Evolutionary conservation across 2,888 invertebrate species (phyloP), one percentile per base, ranked within the genome.

Genomic region (Achlya flavicornis): DNA sequence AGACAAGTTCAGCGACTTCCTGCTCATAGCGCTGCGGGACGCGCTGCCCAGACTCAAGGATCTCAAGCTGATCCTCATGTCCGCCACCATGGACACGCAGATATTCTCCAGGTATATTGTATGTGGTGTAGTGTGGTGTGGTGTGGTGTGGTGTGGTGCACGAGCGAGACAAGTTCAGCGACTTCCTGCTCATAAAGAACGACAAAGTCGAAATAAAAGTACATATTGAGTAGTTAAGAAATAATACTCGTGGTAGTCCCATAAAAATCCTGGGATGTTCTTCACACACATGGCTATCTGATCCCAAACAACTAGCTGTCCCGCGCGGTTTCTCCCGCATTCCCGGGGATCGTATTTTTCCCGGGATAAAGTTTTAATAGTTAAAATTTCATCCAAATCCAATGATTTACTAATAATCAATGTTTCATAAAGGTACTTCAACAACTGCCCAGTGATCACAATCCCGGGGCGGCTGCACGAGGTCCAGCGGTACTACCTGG

Each of bases 121-220:
- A 35, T 35, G 35, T 35, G 35, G 41, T 41, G 41, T n/a, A n/a
- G n/a, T n/a, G n/a, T n/a, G n/a, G 2, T 8, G 33, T 33, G 33
- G 33, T 33, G 5, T 33, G 33, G 5, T 6, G 35, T 35, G 35
- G 35, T 35, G 7, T 79, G 90, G 96, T 99, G 38, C 99, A 99
- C 88, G 99, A 99, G 86, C 95, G 99, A 0, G 98, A 99, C 88
- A 96, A 97, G 81, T 96, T 98, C 84, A 97, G 97, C 61, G 99
- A 99, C 90, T 99, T 99, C 88, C 94, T 99, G 58, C 91, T 99
- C 66, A 97, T 98, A 66, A 26, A 26, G 1, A 2, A 26, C 26
- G 26, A 26, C 26, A 26, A 26, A 26, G 26, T 26, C 26, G 26
- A 26, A 26, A 26, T 26, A 1, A 2, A 2, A 26, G 1, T n/a